Evolutionary conservation across 2,888 invertebrate genomes (phyloP).

Genomic region (Synergus umbraculus): DNA sequence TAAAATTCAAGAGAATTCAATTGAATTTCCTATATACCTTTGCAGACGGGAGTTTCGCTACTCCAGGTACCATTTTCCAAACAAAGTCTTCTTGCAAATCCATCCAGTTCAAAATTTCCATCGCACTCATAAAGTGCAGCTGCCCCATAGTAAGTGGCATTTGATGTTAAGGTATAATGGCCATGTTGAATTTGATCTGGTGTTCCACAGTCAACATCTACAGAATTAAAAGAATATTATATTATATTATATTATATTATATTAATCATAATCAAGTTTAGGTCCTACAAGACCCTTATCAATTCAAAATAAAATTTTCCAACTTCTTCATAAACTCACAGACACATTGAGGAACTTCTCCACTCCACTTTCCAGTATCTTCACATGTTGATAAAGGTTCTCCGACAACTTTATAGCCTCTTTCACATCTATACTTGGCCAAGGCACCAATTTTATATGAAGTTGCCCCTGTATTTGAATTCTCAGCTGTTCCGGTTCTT

Average conservation of each 20-base stretch:
- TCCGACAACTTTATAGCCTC: slow-evolving; percentile 92
- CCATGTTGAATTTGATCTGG: slow-evolving; percentile 87
- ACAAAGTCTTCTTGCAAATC: slow-evolving; percentile 89
- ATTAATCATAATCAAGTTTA: too few relatives aligned
- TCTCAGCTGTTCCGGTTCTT: slow-evolving; percentile 83
- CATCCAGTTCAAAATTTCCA: slow-evolving; percentile 88
- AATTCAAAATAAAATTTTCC: slow-evolving; percentile 41
- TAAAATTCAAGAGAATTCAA: neutral
- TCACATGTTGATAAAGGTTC: slow-evolving; percentile 92
- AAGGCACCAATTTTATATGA: slow-evolving; percentile 92
- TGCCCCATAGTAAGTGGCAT: slow-evolving; percentile 93
- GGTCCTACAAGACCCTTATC: neutral
- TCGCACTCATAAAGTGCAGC: slow-evolving; percentile 91
- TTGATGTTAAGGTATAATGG: slow-evolving; percentile 88
- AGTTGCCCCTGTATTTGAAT: slow-evolving; percentile 83
- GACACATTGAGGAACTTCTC: slow-evolving; percentile 88
- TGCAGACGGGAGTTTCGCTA: slow-evolving; percentile 88
- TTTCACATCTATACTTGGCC: slow-evolving; percentile 92
- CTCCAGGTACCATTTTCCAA: slow-evolving; percentile 95
- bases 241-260: too few relatives aligned
- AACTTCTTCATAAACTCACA: slow-evolving; percentile 81
- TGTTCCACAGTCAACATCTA: slow-evolving; percentile 91
- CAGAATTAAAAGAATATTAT: slow-evolving; percentile 42
- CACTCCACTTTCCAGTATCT: slow-evolving; percentile 92
- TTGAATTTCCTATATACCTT: slow-evolving; percentile 78